Evolutionary conservation across 2,113 vertebrate genomes (phyloP).

Genomic region (Siniperca knerii): DNA sequence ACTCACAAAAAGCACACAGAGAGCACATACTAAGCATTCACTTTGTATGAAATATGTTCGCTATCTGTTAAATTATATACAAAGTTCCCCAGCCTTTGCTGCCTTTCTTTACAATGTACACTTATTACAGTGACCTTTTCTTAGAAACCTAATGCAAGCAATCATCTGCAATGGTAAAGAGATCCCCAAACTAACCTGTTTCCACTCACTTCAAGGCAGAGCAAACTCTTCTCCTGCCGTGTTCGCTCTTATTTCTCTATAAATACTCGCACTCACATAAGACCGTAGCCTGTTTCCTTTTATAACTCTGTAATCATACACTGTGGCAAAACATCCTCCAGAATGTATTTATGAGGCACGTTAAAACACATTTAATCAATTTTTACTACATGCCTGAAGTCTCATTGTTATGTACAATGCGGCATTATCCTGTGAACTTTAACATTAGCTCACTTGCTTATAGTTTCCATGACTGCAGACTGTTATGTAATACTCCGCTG

Average conservation of each 20-base stretch:
- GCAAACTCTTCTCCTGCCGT: slow-evolving; percentile 5
- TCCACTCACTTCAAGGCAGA: background rate
- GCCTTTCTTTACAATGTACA: background rate
- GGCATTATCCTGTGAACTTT: slow-evolving; percentile 35
- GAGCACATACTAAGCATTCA: background rate
- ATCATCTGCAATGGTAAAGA: background rate
- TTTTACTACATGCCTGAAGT: slow-evolving; percentile 1
- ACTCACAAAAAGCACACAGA: slow-evolving; percentile 31
- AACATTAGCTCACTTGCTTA: slow-evolving; percentile 20
- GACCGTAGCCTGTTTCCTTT: slow-evolving; percentile 73
- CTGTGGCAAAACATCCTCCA: slow-evolving; percentile 65
- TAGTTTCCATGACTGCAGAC: slow-evolving; percentile 41
- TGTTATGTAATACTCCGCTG: slow-evolving; percentile 49
- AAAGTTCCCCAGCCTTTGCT: background rate
- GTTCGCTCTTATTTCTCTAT: slow-evolving; percentile 17
- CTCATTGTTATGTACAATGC: background rate
- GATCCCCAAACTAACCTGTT: background rate
- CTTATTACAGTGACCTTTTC: background rate
- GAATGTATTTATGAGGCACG: slow-evolving; percentile 7
- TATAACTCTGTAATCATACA: slow-evolving; percentile 83
- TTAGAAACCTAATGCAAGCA: background rate
- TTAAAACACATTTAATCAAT: slow-evolving; percentile 28
- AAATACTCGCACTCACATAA: slow-evolving; percentile 5
- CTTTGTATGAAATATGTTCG: background rate
- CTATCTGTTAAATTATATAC: too few relatives aligned